These are phyloP conservation scores for Carposina sasakii DNA, from an alignment of 1,140 invertebrate genomes.

Conservation along the genomic window DNA sequence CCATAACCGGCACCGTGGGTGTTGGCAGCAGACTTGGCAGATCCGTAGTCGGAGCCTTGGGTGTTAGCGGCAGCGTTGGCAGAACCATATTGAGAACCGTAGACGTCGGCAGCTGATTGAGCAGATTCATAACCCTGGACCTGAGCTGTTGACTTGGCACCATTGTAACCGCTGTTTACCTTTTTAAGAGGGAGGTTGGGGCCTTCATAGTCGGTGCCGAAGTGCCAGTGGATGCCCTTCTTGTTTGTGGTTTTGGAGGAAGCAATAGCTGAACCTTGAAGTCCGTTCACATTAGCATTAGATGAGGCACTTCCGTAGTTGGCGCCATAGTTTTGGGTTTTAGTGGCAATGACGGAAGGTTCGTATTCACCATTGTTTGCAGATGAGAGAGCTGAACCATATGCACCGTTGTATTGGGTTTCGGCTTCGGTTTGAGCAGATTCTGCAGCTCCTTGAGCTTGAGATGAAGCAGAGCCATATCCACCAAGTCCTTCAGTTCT, in stretches of 20 bases:
- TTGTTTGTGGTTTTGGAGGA: slow-evolving; percentile 28
- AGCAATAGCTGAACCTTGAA: slow-evolving; percentile 16
- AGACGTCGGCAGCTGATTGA: slow-evolving; percentile 6
- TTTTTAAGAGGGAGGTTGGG: slow-evolving; percentile 29
- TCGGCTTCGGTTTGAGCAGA: slow-evolving; percentile 22
- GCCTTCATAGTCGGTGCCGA: slow-evolving; percentile 40
- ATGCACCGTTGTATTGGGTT: slow-evolving; percentile 29
- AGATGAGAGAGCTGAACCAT: slow-evolving; percentile 37
- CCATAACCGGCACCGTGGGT: slow-evolving; percentile 5
- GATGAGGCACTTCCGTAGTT: slow-evolving; percentile 36
- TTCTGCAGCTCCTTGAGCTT: slow-evolving; percentile 20
- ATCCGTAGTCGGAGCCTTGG: slow-evolving; percentile 23
- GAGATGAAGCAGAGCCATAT: slow-evolving; percentile 22
- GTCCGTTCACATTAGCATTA: slow-evolving; percentile 35
- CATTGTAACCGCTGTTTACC: slow-evolving; percentile 25
- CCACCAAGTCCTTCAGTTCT: slow-evolving; percentile 27
- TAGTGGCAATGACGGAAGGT: slow-evolving; percentile 30
- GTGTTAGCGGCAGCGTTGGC: slow-evolving; percentile 13
- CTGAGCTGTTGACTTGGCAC: slow-evolving; percentile 35
- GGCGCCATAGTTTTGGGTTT: slow-evolving; percentile 22
- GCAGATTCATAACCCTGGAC: slow-evolving; percentile 21
- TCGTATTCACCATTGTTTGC: slow-evolving; percentile 30
- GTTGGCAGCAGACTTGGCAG: slow-evolving; percentile 15
- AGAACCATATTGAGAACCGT: slow-evolving; percentile 8
- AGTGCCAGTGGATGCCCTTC: slow-evolving; percentile 41